Evolutionary conservation across 2,888 invertebrate genomes (phyloP), one percentile per base, ranked within the genome.

Genomic region (Sericinus montela): DNA sequence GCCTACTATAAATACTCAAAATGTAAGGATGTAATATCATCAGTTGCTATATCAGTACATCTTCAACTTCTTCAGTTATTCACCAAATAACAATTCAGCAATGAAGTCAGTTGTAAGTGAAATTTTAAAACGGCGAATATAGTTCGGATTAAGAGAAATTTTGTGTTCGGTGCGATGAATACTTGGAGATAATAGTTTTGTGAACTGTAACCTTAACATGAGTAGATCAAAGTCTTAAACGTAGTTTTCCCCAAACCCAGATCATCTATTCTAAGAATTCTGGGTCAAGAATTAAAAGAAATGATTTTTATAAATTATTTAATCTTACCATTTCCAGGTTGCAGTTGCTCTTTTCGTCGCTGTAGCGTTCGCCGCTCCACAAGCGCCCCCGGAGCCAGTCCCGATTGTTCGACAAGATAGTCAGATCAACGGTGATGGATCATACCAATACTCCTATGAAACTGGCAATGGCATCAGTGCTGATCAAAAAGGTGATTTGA

Each of bases 401-500:
- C 84, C 90, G 0, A 93, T 93, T 48, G 55, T 93, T 7, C 86
- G 89, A 7, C 91, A 92, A 56, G 83, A 90, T 54, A 89, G 88
- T 59, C 90, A 91, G 57, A 75, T 91, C 49, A 89, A 91, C 57
- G 91, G 91, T 0, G 93, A 93, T 50, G 93, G 93, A 28, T 86
- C 91, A 7, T 93, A 92, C 69, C 81, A 82, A 56, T 92, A 82
- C 65, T 84, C 89, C 32, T 93, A 90, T 65, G 92, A 93, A 69
- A 93, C 93, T 37, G 92, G 91, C 35, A 93, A 93, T 62, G 93
- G 93, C 38, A 93, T 93, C 62, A 74, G 78, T 37, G 92, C 89
- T 23, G 87, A 91, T 52, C 92, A 92, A 64, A 88, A 88, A 56
- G 92, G 92, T 41, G 90, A 84, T 56, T 66, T 91, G 62, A 91